Conservation (phyloP, 2,113 vertebrate genomes). For the Aepyceros melampus region DNA sequence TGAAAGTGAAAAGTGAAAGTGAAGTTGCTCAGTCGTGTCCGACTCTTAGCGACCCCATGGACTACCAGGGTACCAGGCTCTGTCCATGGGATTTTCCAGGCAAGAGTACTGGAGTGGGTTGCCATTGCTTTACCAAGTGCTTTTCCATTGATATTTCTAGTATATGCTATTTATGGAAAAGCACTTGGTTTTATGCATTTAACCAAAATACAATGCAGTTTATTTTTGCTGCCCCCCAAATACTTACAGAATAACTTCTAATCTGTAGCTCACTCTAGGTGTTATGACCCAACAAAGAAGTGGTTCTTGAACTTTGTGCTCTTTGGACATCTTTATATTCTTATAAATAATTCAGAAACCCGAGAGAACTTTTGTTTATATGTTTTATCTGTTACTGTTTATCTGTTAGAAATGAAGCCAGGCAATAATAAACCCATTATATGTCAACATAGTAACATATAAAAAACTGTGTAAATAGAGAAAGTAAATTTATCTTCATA, state of each 20-base stretch:
- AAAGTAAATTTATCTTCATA: background rate
- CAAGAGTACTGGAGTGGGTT: too few relatives aligned
- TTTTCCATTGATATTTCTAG: background rate
- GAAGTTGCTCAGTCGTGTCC: too few relatives aligned
- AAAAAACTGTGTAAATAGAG: background rate
- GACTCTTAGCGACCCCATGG: too few relatives aligned
- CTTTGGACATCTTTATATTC: background rate
- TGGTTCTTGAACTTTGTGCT: background rate
- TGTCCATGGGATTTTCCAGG: too few relatives aligned
- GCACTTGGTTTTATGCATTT: background rate
- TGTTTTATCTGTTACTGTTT: constrained; percentile 1
- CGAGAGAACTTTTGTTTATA: background rate
- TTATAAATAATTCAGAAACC: background rate
- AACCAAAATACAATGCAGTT: background rate
- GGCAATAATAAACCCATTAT: background rate
- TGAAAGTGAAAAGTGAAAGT: too few relatives aligned
- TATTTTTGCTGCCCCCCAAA: background rate
- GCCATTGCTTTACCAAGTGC: too few relatives aligned
- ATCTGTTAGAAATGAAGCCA: background rate
- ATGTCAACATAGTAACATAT: background rate
- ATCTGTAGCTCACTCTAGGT: background rate
- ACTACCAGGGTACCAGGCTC: too few relatives aligned
- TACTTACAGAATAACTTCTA: background rate
- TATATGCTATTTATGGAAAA: background rate
- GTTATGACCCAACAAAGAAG: background rate